A percentile compares a stretch with the other conserved stretches of the same genome.
These are phyloP conservation scores for Nebria brevicollis DNA, from an alignment of 2,888 invertebrate species.

Conservation along the genomic window DNA sequence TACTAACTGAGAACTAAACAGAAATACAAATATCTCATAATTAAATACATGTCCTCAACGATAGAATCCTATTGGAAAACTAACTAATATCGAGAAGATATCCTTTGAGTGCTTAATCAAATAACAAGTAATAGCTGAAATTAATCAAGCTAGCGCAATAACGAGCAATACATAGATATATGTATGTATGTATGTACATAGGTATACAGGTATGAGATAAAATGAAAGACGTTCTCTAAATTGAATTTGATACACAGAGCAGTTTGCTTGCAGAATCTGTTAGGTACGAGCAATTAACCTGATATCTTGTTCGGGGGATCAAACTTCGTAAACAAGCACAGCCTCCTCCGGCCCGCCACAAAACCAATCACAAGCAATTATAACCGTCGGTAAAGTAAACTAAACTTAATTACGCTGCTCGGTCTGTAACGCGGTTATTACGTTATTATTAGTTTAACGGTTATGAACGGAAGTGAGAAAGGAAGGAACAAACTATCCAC, in stretches of 20 bases:
- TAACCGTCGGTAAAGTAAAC: slow-evolving; percentile 47
- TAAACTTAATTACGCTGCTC: slow-evolving; percentile 40
- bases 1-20: too few species aligned
- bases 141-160: too few species aligned
- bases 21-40: too few species aligned
- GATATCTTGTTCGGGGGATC: slow-evolving; percentile 44
- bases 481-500: too few species aligned
- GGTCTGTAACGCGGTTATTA: slow-evolving; percentile 32
- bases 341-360: slow-evolving; percentile 22
- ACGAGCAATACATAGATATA: too few species aligned
- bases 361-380: slow-evolving; percentile 48
- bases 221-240: slow-evolving; percentile 5
- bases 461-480: slow-evolving; percentile 5
- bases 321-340: slow-evolving; percentile 42
- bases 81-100: too few species aligned
- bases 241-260: slow-evolving; percentile 22
- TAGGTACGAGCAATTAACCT: slow-evolving; percentile 41
- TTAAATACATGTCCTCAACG: too few species aligned
- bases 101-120: too few species aligned
- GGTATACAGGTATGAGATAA: background rate
- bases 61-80: too few species aligned
- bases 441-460: slow-evolving; percentile 46
- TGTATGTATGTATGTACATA: too few species aligned
- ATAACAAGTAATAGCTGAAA: too few species aligned
- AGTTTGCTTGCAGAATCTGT: slow-evolving; percentile 19